Conservation (phyloP, 2,888 invertebrate genomes). For the Aphidoletes aphidimyza region DNA sequence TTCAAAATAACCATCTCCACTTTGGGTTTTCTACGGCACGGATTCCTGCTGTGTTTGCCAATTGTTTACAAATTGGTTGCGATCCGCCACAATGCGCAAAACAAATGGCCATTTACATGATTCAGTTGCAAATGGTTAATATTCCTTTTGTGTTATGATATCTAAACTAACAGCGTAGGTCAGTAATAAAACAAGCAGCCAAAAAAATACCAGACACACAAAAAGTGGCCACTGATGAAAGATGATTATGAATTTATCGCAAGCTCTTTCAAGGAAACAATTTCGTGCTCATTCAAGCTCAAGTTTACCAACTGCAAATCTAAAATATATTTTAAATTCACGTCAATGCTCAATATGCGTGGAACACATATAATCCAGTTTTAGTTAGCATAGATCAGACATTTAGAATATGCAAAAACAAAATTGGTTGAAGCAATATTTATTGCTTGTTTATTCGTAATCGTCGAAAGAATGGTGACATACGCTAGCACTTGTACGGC, state of each 20-base stretch:
- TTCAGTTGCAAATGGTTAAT: neutral
- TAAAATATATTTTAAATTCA: neutral
- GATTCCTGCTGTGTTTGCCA: neutral
- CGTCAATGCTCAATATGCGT: neutral
- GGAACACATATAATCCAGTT: neutral
- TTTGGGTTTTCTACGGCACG: neutral
- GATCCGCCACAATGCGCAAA: neutral
- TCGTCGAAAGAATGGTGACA: neutral
- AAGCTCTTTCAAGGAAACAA: neutral
- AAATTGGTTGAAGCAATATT: neutral
- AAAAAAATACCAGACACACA: neutral
- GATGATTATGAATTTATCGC: too few relatives aligned
- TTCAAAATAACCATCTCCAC: neutral
- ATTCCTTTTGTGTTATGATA: neutral
- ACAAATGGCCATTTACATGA: neutral
- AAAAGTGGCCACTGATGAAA: too few relatives aligned
- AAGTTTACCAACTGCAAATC: too few relatives aligned
- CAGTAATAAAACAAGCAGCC: neutral
- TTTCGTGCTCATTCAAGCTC: too few relatives aligned
- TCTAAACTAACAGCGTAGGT: neutral
- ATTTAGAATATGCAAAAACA: neutral
- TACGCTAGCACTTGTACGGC: slow-evolving; percentile 2
- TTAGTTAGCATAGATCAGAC: too few relatives aligned
- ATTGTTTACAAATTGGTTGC: slow-evolving; percentile 14
- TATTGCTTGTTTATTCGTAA: slow-evolving; percentile 30